phyloP scores from a whole-genome alignment of 2,113 vertebrate genomes.

The Paralichthys olivaceus region DNA sequence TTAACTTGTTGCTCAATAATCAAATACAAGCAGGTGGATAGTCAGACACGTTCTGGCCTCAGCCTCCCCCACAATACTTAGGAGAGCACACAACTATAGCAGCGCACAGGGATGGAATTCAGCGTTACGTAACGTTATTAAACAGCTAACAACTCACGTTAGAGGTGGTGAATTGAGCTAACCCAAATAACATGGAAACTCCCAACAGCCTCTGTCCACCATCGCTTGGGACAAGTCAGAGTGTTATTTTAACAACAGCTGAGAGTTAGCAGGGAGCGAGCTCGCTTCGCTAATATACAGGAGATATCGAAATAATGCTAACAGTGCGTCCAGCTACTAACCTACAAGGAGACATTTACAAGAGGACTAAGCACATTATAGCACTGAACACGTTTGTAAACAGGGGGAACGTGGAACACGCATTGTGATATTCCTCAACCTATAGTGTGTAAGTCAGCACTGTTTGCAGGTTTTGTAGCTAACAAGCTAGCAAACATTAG shows the following conservation, averaged over 20 bases:
- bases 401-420: neutral
- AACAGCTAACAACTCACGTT: no score
- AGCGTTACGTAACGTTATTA: no score
- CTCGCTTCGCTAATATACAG: neutral
- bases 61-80: no score
- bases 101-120: no score
- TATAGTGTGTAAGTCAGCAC: neutral
- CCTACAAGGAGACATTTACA: neutral
- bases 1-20: no score
- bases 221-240: neutral
- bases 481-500: slow-evolving; percentile 38
- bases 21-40: no score
- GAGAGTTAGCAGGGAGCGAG: neutral
- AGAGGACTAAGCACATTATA: neutral
- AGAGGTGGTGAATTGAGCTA: neutral
- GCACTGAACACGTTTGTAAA: neutral
- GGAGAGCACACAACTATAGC: no score
- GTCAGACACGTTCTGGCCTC: no score
- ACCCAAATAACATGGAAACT: neutral
- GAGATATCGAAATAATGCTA: neutral
- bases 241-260: neutral
- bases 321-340: neutral
- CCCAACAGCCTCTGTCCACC: neutral
- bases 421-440: neutral
- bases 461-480: neutral